These are phyloP conservation scores for Drosophila lowei DNA, from an alignment of 1,140 invertebrate genomes.

Conservation along the genomic window DNA sequence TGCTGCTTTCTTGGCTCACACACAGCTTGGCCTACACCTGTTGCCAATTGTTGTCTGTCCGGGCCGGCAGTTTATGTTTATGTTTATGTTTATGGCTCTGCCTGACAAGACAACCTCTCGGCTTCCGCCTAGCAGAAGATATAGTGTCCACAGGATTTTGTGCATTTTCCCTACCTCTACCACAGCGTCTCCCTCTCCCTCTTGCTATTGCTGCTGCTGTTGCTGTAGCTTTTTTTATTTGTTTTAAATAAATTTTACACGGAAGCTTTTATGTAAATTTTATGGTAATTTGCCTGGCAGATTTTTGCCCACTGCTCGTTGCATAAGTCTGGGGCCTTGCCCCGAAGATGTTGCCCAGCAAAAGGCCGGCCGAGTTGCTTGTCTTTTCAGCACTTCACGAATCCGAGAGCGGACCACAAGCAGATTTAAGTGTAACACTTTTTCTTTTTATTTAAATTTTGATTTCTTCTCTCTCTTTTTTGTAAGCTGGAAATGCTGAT, in stretches of 20 bases:
- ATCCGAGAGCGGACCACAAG: constrained; percentile 20
- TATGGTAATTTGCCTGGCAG: constrained; percentile 68
- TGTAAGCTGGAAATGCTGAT: constrained; percentile 43
- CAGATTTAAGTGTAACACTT: constrained; percentile 57
- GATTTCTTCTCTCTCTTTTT: constrained; percentile 9
- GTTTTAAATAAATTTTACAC: constrained; percentile 81
- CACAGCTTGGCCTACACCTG: constrained; percentile 59
- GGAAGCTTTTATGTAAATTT: constrained; percentile 80
- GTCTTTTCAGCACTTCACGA: constrained; percentile 27
- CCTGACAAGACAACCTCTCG: constrained; percentile 46
- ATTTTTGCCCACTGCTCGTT: constrained; percentile 34
- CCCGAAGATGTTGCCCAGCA: constrained; percentile 28
- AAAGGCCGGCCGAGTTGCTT: constrained; percentile 30
- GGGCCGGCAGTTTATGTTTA: constrained; percentile 65
- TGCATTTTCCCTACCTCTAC: constrained; percentile 34
- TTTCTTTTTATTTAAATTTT: constrained; percentile 34
- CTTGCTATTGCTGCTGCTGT: constrained; percentile 17
- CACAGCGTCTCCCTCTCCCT: neutral
- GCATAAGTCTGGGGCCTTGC: constrained; percentile 29
- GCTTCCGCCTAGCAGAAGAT: constrained; percentile 58
- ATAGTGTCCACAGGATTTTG: constrained; percentile 63
- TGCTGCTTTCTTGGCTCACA: constrained; percentile 33
- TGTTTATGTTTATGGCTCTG: constrained; percentile 67
- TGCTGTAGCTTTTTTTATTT: constrained; percentile 56
- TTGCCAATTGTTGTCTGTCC: constrained; percentile 70